A percentile compares a stretch with the other conserved stretches of the same genome.
Evolutionary conservation across 2,797 vertebrate species (phyloP).

Genomic region (Sebastes taczanowskii): DNA sequence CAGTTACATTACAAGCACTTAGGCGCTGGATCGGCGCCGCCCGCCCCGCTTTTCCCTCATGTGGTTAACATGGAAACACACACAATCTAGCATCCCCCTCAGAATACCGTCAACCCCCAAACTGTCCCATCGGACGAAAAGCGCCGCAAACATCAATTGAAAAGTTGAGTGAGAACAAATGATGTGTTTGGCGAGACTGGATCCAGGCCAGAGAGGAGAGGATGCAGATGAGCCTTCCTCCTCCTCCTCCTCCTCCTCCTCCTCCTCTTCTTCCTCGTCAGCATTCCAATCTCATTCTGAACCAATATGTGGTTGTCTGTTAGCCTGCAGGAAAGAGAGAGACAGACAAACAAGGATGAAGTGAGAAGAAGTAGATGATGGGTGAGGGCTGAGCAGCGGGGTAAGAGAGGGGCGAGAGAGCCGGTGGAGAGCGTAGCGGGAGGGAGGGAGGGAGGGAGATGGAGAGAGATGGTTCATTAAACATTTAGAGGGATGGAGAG

Average conservation of each 20-base stretch:
- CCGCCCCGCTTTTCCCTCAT: conserved; percentile 11
- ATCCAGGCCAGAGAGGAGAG: conserved; percentile 25
- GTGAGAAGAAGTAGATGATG: conserved; percentile 55
- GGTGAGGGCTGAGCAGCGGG: conserved; percentile 31
- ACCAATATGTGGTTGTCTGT: conserved; percentile 33
- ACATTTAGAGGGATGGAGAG: conserved; percentile 77
- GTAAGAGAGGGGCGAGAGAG: conserved; percentile 1
- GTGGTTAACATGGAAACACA: conserved; percentile 35
- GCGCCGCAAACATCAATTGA: conserved; percentile 11
- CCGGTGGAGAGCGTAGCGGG: not conserved
- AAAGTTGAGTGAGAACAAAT: conserved; percentile 46
- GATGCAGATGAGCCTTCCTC: conserved; percentile 43
- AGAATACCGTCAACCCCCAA: not conserved
- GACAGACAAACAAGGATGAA: conserved; percentile 55
- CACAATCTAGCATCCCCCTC: not conserved
- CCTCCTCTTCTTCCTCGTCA: conserved; percentile 19
- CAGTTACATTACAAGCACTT: conserved; percentile 58
- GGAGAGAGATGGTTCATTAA: conserved; percentile 70
- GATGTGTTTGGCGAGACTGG: conserved; percentile 14
- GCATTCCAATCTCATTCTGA: conserved; percentile 56
- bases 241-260: not conserved
- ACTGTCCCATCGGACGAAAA: conserved; percentile 19
- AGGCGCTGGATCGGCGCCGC: conserved; percentile 42
- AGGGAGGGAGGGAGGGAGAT: not conserved
- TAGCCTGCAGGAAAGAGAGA: conserved; percentile 50